Evolutionary conservation across 2,113 vertebrate species (phyloP), one percentile per base, ranked within the genome.

Genomic region (Rattus rattus): DNA sequence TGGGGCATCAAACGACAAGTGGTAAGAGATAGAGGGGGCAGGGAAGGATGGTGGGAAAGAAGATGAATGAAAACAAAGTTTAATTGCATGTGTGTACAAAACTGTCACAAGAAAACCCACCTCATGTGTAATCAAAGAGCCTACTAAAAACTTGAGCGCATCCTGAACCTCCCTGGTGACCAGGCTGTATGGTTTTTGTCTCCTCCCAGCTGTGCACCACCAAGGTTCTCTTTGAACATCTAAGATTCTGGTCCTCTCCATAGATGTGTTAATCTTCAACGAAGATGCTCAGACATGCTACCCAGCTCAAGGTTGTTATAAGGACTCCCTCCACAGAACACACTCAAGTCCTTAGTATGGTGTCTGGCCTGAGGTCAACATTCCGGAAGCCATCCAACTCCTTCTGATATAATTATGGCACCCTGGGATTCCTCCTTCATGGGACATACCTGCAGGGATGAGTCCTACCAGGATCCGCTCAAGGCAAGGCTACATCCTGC

Each of bases 141-240:
- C 30, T 14, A 54, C 20, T 88, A 24, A 70, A 88, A 24, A 26
- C 30, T 36, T 70, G 14, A 54, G 47, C 65, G 24, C 61, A 52
- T 9, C 13, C 9, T 10, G 19, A 65, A 20, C 59, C 49, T 67
- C 86, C 56, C 28, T 8, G 17, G 85, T 0, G 10, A 36, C 33
- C 56, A 49, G 67, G 5, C 72, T 7, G 1, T 19, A 47, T 19
- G 43, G 17, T 1, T 0, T 0, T 54, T 49, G 59, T 30, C 85
- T 61, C 54, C 7, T 3, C 30, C 28, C 1, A 24, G 56, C 28
- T 49, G 17, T 5, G 28, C 7, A 47, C 54, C 9, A 47, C 7
- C 3, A 0, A 0, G 1, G 7, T 5, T 67, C 33, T 22, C 6
- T 39, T 2, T 56, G 33, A 54, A 19, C 14, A 0, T 2, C 19